A percentile compares a stretch with the other conserved stretches of the same genome.
Evolutionary conservation across 2,797 vertebrate species (phyloP).

Genomic region (Danio choprae): DNA sequence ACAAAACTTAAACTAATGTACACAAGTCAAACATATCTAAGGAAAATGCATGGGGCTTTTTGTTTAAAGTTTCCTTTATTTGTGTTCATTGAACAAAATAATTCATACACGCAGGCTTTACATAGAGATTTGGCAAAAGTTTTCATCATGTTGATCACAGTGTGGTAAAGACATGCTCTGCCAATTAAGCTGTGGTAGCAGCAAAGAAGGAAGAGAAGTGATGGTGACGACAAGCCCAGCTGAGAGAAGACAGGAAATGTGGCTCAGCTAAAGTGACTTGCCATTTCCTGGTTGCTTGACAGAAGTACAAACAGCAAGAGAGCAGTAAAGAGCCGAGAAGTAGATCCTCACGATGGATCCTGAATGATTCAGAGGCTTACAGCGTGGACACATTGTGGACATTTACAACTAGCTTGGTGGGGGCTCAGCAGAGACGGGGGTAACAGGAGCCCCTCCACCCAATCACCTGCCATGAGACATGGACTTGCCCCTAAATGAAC

Average conservation of each 20-base stretch:
- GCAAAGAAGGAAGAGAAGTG: slow-evolving; percentile 73
- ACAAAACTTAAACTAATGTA: too few relatives aligned
- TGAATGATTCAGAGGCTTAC: slow-evolving; percentile 39
- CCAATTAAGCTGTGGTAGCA: slow-evolving; percentile 50
- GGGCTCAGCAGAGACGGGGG: slow-evolving; percentile 71
- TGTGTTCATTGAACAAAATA: neutral
- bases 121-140: neutral
- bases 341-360: slow-evolving; percentile 20
- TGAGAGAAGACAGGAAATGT: slow-evolving; percentile 78
- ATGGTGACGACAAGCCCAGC: slow-evolving; percentile 54
- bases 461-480: slow-evolving; percentile 79
- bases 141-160: neutral
- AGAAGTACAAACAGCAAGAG: slow-evolving; percentile 60
- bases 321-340: slow-evolving; percentile 41
- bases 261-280: slow-evolving; percentile 78
- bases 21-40: too few relatives aligned
- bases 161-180: neutral
- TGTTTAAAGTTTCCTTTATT: too few relatives aligned
- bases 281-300: slow-evolving; percentile 83
- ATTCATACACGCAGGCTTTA: neutral
- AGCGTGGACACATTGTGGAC: slow-evolving; percentile 40
- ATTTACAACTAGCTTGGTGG: slow-evolving; percentile 14
- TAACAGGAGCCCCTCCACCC: slow-evolving; percentile 69
- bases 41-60: too few relatives aligned
- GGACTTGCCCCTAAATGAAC: slow-evolving; percentile 77